Evolutionary conservation across 2,797 vertebrate species (phyloP).

Genomic region (Rhadinocentrus ornatus): DNA sequence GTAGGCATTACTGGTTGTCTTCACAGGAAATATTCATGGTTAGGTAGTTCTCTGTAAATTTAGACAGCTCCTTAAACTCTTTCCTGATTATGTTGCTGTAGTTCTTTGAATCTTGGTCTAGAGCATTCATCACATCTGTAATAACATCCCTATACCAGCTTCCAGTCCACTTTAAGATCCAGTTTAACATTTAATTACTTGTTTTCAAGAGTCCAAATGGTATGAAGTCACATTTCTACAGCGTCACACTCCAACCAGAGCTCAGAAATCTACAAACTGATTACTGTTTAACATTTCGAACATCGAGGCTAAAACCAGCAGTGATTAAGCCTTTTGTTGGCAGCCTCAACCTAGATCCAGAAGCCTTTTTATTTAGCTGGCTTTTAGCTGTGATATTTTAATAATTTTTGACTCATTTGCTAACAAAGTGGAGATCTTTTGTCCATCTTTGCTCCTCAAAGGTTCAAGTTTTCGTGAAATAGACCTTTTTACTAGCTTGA

Average conservation of each 20-base stretch:
- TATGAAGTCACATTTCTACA: neutral
- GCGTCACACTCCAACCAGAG: neutral
- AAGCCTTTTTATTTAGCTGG: no score
- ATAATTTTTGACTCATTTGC: neutral
- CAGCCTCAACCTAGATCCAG: no score
- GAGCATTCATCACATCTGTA: neutral
- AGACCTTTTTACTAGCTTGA: no score
- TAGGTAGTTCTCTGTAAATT: neutral
- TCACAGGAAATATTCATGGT: neutral
- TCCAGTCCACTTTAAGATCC: neutral
- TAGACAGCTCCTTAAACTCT: neutral
- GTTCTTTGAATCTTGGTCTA: no score
- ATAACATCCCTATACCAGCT: neutral
- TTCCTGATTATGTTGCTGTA: no score
- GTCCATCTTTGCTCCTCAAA: neutral
- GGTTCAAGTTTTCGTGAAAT: neutral
- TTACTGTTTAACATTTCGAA: neutral
- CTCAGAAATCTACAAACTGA: neutral
- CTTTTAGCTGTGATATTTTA: neutral
- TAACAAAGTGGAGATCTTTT: neutral
- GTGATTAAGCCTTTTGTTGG: no score
- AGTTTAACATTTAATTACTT: neutral
- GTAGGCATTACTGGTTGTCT: neutral
- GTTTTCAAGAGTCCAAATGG: neutral
- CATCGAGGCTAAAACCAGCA: no score